phyloP scores from a whole-genome alignment of 2,113 vertebrate species.

The Ameiurus melas region DNA sequence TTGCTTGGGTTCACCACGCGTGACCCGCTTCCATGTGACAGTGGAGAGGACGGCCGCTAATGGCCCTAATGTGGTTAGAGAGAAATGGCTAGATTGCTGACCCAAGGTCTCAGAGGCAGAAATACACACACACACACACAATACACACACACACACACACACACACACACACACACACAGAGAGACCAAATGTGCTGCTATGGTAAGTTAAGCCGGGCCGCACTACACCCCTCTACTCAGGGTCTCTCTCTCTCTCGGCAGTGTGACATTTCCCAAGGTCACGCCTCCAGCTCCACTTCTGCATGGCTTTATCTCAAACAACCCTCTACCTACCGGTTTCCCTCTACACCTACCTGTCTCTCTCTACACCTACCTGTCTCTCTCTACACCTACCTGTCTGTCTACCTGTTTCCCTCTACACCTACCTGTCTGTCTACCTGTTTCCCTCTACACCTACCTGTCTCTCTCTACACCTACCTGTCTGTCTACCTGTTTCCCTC shows the following conservation, averaged over 20 bases:
- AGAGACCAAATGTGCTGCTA: background rate
- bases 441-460: background rate
- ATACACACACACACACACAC: conserved; percentile 21
- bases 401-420: too few species aligned
- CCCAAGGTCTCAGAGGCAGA: conserved; percentile 63
- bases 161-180: conserved; percentile 10
- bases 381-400: too few species aligned
- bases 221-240: conserved; percentile 14
- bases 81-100: conserved; percentile 72
- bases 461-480: background rate
- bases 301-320: conserved; percentile 57
- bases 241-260: conserved; percentile 50
- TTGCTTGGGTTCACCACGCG: conserved; percentile 59
- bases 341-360: background rate
- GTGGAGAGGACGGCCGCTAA: conserved; percentile 69
- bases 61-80: conserved; percentile 75
- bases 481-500: too few species aligned
- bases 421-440: too few species aligned
- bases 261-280: conserved; percentile 74
- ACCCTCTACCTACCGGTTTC: conserved; percentile 10
- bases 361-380: background rate
- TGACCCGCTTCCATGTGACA: conserved; percentile 74
- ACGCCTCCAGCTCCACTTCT: conserved; percentile 59
- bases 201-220: conserved; percentile 37
- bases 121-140: conserved; percentile 32